Percentiles rank a stretch among this genome's conserved stretches.
Evolutionary conservation across 1,140 invertebrate species (phyloP).

Genomic region (Diabrotica undecimpunctata): DNA sequence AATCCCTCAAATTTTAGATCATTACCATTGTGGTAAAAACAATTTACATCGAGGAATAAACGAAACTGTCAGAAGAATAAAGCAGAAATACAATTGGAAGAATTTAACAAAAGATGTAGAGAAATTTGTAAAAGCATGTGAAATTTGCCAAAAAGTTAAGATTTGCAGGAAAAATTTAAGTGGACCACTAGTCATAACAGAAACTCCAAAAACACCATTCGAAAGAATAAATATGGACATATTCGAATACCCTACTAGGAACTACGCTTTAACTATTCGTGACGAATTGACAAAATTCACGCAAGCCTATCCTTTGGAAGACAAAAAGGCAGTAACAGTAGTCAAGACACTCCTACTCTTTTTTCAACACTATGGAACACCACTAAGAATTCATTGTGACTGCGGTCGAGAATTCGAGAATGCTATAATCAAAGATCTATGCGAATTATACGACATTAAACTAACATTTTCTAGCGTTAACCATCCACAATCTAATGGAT

Average conservation of each 20-base stretch:
- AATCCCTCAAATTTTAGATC: no score
- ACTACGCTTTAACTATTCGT: slow-evolving; percentile 21
- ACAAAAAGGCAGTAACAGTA: slow-evolving; percentile 7
- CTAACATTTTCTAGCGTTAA: slow-evolving; percentile 15
- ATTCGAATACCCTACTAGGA: background rate
- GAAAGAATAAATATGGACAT: no score
- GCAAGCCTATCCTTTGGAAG: slow-evolving; percentile 8
- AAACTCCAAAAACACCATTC: no score
- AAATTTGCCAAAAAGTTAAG: no score
- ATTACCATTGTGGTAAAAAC: no score
- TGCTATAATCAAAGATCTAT: slow-evolving; percentile 13
- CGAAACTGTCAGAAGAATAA: no score
- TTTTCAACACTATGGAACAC: slow-evolving; percentile 24
- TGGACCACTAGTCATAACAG: no score
- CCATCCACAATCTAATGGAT: slow-evolving; percentile 24
- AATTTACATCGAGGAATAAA: no score
- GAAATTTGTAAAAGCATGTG: no score
- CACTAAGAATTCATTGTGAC: slow-evolving; percentile 20
- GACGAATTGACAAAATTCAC: slow-evolving; percentile 23
- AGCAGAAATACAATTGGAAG: no score
- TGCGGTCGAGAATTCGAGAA: slow-evolving; percentile 17
- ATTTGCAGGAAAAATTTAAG: no score
- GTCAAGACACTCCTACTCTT: slow-evolving; percentile 7
- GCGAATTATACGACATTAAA: slow-evolving; percentile 20
- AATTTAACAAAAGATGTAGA: no score